phyloP scores from a whole-genome alignment of 2,888 invertebrate species.

The Aphidoletes aphidimyza region DNA sequence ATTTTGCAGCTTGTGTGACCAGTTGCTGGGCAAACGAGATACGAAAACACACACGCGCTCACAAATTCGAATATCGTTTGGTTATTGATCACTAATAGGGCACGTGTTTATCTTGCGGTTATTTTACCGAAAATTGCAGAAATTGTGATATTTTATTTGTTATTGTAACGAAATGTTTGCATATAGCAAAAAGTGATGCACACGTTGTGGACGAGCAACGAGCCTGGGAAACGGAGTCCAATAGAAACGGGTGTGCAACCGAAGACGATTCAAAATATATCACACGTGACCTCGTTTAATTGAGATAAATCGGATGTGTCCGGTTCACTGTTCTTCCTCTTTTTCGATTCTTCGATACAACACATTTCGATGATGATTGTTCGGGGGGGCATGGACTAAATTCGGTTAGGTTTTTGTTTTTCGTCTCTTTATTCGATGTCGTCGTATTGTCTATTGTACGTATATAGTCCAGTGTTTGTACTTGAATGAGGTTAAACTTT shows the following conservation, averaged over 20 bases:
- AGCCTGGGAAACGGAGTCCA: neutral
- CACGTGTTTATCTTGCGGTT: constrained; percentile 50
- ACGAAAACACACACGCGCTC: neutral
- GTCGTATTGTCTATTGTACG: neutral
- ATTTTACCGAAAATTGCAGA: neutral
- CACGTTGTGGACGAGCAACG: neutral
- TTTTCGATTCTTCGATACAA: no score
- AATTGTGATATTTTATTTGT: constrained; percentile 43
- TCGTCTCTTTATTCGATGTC: neutral
- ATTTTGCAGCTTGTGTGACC: neutral
- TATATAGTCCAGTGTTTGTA: no score
- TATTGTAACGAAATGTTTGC: constrained; percentile 23
- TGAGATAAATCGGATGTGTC: constrained; percentile 61
- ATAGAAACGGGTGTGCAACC: no score
- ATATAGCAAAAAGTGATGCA: neutral
- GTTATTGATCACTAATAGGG: constrained; percentile 41
- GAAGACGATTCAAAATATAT: constrained; percentile 17
- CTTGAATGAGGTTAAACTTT: constrained; percentile 27
- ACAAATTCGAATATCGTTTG: neutral
- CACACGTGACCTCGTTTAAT: constrained; percentile 60
- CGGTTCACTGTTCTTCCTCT: constrained; percentile 55
- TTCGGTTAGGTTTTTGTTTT: neutral
- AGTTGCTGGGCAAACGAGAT: neutral
- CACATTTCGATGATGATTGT: neutral
- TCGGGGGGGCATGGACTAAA: constrained; percentile 1